Evolutionary conservation across 2,888 invertebrate species (phyloP).

Genomic region (Xylophagus ater): DNA sequence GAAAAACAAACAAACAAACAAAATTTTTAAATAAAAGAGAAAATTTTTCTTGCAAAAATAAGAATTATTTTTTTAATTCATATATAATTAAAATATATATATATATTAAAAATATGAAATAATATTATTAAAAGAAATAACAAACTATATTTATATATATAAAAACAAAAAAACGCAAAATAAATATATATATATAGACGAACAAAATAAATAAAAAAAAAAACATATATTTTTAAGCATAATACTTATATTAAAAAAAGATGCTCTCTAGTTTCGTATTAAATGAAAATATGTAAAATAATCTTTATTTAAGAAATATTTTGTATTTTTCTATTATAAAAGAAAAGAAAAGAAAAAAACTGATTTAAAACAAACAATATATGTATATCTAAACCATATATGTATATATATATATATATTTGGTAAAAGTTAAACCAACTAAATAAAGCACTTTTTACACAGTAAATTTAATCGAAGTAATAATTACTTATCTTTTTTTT

Average conservation of each 20-base stretch:
- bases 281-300: slow-evolving; percentile 17
- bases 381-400: too few species aligned
- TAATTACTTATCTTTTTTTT: too few species aligned
- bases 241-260: slow-evolving; percentile 18
- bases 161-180: slow-evolving; percentile 16
- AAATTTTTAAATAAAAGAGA: slow-evolving; percentile 16
- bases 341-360: too few species aligned
- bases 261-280: slow-evolving; percentile 19
- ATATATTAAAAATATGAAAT: slow-evolving; percentile 13
- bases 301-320: slow-evolving; percentile 18
- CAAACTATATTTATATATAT: slow-evolving; percentile 19
- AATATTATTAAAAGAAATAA: slow-evolving; percentile 19
- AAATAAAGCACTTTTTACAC: too few species aligned
- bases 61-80: slow-evolving; percentile 9
- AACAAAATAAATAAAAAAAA: slow-evolving; percentile 17
- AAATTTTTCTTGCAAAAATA: slow-evolving; percentile 15
- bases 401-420: slow-evolving; percentile 13
- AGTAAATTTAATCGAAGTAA: too few species aligned
- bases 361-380: too few species aligned
- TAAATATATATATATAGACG: slow-evolving; percentile 19
- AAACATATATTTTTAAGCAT: slow-evolving; percentile 19
- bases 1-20: slow-evolving; percentile 12
- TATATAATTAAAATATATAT: slow-evolving; percentile 14
- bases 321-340: slow-evolving; percentile 17
- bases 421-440: slow-evolving; percentile 17